These are phyloP conservation scores for Callorhinus ursinus DNA, from an alignment of 2,113 vertebrate genomes.

Conservation along the genomic window DNA sequence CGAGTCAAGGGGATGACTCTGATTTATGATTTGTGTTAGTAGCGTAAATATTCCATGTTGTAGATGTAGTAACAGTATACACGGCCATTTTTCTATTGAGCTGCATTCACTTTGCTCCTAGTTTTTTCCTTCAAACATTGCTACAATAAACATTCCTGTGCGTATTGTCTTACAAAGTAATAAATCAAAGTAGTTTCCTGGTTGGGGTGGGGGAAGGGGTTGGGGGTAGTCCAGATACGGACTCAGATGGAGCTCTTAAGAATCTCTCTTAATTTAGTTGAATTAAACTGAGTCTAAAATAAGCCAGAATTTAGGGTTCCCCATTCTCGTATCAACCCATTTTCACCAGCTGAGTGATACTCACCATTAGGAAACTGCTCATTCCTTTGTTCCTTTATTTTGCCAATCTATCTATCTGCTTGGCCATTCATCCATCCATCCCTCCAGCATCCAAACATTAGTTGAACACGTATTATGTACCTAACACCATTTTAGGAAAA, in stretches of 20 bases:
- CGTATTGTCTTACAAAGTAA: background rate
- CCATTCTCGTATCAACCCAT: background rate
- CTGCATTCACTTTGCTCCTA: background rate
- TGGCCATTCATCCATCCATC: background rate
- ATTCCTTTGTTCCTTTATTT: background rate
- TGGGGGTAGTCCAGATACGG: background rate
- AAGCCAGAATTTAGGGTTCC: background rate
- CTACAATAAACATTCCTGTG: background rate
- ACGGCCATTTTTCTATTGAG: background rate
- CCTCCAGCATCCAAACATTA: background rate
- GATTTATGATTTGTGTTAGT: background rate
- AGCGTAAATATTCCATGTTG: background rate
- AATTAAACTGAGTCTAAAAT: slow-evolving; percentile 2
- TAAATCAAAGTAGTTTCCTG: background rate
- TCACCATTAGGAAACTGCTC: background rate
- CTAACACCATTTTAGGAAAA: background rate
- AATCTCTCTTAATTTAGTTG: background rate
- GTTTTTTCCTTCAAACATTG: background rate
- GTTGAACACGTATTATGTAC: background rate
- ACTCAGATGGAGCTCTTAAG: background rate
- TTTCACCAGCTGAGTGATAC: background rate
- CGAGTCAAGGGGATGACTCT: background rate
- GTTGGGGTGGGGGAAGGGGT: background rate
- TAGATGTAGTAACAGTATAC: background rate
- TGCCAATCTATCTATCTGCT: no score